A percentile compares a stretch with the other conserved stretches of the same genome.
Conservation (phyloP, 2,888 invertebrate species). For the Clanis bilineata region DNA sequence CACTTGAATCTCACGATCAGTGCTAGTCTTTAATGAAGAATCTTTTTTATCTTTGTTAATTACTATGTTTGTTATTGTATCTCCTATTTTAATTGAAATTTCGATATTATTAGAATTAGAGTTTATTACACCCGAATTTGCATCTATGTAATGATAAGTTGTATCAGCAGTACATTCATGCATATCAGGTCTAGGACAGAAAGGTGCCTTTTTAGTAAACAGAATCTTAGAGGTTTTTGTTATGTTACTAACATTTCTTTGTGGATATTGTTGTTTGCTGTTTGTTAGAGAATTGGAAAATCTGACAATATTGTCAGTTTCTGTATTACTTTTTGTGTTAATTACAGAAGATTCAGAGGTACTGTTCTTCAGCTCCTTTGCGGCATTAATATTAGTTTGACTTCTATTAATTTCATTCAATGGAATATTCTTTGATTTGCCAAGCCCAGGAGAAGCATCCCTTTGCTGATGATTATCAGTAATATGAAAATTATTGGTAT, state of each 20-base stretch:
- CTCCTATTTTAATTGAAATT: slow-evolving; percentile 68
- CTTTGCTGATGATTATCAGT: not conserved
- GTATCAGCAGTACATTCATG: slow-evolving; percentile 25
- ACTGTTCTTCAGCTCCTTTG: not conserved
- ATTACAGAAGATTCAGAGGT: not conserved
- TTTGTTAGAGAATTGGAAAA: not conserved
- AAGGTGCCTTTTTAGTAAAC: slow-evolving; percentile 56
- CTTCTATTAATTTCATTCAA: not conserved
- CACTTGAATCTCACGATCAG: slow-evolving; percentile 64
- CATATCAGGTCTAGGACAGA: slow-evolving; percentile 29
- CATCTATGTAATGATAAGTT: slow-evolving; percentile 32
- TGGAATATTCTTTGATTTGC: not conserved
- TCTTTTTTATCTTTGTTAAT: slow-evolving; percentile 65
- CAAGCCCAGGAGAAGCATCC: not conserved
- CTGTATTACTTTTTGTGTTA: slow-evolving; percentile 13
- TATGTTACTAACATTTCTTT: slow-evolving; percentile 17
- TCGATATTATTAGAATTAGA: slow-evolving; percentile 60
- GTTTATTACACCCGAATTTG: slow-evolving; percentile 20
- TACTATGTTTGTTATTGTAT: slow-evolving; percentile 60
- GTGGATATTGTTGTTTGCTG: slow-evolving; percentile 9
- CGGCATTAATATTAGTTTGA: not conserved
- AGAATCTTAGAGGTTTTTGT: slow-evolving; percentile 36
- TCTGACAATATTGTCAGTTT: slow-evolving; percentile 3
- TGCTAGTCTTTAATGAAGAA: slow-evolving; percentile 58
- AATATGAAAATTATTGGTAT: slow-evolving; percentile 11